Evolutionary conservation across 2,113 vertebrate genomes (phyloP).

Genomic region (Anas platyrhynchos): DNA sequence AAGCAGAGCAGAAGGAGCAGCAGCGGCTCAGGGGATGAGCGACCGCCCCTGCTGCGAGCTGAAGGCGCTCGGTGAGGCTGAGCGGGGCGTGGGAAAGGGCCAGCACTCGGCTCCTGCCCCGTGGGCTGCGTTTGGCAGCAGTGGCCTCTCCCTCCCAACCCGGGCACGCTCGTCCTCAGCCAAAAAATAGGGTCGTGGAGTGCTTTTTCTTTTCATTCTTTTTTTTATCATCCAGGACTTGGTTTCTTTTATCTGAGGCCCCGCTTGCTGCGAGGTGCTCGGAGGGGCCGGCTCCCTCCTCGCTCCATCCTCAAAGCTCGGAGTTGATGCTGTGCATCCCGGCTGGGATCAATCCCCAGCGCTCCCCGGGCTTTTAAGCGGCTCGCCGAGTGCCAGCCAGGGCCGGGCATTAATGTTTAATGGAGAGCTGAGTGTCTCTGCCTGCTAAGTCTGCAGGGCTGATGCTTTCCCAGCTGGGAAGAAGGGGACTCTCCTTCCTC

Average conservation of each 20-base stretch:
- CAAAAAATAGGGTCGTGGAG: background rate
- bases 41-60: background rate
- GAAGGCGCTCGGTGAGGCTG: background rate
- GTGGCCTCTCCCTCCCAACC: slow-evolving; percentile 1
- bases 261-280: background rate
- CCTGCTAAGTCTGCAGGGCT: background rate
- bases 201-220: background rate
- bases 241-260: background rate
- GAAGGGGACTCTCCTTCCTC: background rate
- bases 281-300: background rate
- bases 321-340: background rate
- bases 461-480: background rate
- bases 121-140: background rate
- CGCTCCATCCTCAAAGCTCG: background rate
- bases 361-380: background rate
- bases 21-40: background rate
- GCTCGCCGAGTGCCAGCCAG: background rate
- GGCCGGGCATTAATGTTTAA: slow-evolving; percentile 9
- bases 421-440: background rate
- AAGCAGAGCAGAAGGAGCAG: background rate
- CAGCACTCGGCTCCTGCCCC: background rate
- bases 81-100: background rate
- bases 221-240: background rate
- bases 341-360: background rate
- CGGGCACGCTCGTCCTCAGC: background rate